Evolutionary conservation across 2,113 vertebrate genomes (phyloP).

Genomic region (Jaculus jaculus): DNA sequence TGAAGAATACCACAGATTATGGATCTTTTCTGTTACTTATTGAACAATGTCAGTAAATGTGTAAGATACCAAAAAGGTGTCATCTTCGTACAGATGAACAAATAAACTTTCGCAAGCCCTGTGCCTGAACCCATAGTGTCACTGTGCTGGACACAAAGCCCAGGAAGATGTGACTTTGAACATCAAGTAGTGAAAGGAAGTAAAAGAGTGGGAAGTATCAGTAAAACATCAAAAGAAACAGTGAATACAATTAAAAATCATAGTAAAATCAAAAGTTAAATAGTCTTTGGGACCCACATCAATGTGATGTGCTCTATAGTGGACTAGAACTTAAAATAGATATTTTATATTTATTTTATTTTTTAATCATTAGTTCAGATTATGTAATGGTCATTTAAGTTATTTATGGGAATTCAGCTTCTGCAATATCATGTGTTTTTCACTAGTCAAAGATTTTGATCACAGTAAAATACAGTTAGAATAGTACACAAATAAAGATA

Average conservation of each 20-base stretch:
- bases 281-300: neutral
- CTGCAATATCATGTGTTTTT: neutral
- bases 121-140: neutral
- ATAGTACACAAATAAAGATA: neutral
- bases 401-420: constrained; percentile 11
- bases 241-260: constrained; percentile 7
- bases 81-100: constrained; percentile 45
- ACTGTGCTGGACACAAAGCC: neutral
- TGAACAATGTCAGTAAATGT: constrained; percentile 54
- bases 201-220: neutral
- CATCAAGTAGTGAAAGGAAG: constrained; percentile 28
- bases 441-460: constrained; percentile 15
- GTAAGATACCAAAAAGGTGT: constrained; percentile 64
- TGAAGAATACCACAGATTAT: neutral
- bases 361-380: neutral
- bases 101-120: constrained; percentile 47
- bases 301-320: neutral
- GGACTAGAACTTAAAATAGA: constrained; percentile 19
- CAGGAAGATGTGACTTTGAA: constrained; percentile 14
- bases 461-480: constrained; percentile 10
- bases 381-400: constrained; percentile 11
- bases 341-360: neutral
- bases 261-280: neutral
- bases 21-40: constrained; percentile 60
- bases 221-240: constrained; percentile 12